A percentile compares a stretch with the other conserved stretches of the same genome.
Conservation (phyloP, 2,888 invertebrate species). For the Folsomia manolachei region DNA sequence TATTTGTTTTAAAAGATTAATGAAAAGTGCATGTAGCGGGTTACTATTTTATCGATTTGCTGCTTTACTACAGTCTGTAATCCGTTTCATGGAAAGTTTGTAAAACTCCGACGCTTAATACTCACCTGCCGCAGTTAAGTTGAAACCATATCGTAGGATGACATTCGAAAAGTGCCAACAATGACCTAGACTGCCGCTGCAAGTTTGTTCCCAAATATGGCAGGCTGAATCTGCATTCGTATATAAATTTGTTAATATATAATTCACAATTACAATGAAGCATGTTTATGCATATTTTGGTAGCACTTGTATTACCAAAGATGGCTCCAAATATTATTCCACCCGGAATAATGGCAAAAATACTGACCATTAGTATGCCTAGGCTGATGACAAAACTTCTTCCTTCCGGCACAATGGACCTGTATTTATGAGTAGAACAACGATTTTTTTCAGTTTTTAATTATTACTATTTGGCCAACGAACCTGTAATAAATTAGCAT, state of each 20-base stretch:
- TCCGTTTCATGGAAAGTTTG: too few relatives aligned
- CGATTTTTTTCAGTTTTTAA: neutral
- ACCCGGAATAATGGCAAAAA: conserved; percentile 67
- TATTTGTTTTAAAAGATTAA: too few relatives aligned
- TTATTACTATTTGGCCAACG: conserved; percentile 12
- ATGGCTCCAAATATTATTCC: conserved; percentile 69
- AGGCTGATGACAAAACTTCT: conserved; percentile 66
- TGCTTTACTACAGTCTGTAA: too few relatives aligned
- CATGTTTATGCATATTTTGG: conserved; percentile 4
- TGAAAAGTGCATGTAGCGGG: too few relatives aligned
- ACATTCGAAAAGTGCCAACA: conserved; percentile 40
- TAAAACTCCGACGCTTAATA: too few relatives aligned
- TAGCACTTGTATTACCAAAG: conserved; percentile 63
- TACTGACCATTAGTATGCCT: conserved; percentile 61
- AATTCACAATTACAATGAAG: neutral
- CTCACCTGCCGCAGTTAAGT: conserved; percentile 46
- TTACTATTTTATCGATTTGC: too few relatives aligned
- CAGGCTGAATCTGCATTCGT: conserved; percentile 39
- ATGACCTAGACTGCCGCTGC: conserved; percentile 55
- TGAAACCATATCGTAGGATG: conserved; percentile 44
- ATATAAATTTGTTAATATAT: too few relatives aligned
- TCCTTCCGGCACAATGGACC: conserved; percentile 62
- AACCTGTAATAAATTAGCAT: conserved; percentile 64
- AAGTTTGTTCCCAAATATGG: conserved; percentile 54
- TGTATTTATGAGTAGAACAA: conserved; percentile 49